These are phyloP conservation scores for Varecia variegata DNA, from an alignment of 2,797 vertebrate genomes.

Conservation along the genomic window DNA sequence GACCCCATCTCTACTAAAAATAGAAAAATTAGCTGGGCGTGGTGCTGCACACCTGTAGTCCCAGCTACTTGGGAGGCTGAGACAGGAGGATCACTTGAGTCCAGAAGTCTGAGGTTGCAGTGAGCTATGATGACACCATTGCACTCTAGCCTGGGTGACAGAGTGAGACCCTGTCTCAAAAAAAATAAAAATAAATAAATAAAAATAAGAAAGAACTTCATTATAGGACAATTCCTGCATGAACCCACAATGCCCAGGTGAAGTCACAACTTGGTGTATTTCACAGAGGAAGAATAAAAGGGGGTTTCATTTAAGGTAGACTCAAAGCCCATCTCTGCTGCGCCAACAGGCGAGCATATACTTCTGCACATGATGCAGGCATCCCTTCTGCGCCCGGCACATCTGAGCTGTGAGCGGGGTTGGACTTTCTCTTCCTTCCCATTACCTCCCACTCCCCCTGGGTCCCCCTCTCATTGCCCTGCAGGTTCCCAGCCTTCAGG, in stretches of 20 bases:
- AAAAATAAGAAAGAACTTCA: not conserved
- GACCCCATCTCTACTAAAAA: not conserved
- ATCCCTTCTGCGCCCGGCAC: too few relatives aligned
- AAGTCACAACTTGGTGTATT: not conserved
- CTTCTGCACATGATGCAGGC: not conserved
- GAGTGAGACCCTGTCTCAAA: not conserved
- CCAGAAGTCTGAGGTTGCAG: not conserved
- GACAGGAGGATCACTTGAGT: not conserved
- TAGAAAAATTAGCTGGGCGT: not conserved
- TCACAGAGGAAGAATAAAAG: accelerated
- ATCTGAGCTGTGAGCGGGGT: not conserved
- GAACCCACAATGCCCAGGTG: not conserved
- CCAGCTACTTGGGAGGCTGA: not conserved
- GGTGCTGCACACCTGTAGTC: not conserved
- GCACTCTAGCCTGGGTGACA: not conserved
- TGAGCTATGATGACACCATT: not conserved
- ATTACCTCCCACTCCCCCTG: not conserved
- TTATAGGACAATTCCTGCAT: not conserved
- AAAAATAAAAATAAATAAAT: not conserved
- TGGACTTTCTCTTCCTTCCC: not conserved
- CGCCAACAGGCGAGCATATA: accelerated
- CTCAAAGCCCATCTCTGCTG: not conserved
- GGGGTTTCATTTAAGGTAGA: not conserved
- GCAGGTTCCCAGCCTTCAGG: not conserved
- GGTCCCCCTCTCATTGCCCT: not conserved